Conservation (phyloP, 2,888 invertebrate species). For the Pristionchus entomophagus region DNA sequence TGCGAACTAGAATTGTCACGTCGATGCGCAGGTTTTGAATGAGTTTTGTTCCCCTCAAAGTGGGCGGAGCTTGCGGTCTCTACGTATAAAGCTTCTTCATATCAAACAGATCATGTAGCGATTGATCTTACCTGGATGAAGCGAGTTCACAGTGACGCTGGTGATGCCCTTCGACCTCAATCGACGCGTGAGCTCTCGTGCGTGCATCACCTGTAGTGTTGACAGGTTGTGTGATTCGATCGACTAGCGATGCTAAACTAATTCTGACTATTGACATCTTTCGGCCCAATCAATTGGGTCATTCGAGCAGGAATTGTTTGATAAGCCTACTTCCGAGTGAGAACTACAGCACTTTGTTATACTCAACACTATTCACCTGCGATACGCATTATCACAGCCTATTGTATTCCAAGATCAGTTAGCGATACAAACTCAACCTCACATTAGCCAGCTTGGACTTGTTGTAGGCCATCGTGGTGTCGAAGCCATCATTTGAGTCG, state of each 20-base stretch:
- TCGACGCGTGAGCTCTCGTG: conserved; percentile 65
- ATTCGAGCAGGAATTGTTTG: too few species aligned
- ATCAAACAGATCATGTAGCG: not conserved
- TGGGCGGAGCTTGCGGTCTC: too few species aligned
- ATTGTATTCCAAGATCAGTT: not conserved
- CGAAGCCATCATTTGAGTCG: not conserved
- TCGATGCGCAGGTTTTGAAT: too few species aligned
- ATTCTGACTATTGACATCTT: too few species aligned
- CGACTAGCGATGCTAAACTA: too few species aligned
- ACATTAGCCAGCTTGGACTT: conserved; percentile 73
- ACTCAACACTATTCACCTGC: too few species aligned
- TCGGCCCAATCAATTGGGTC: too few species aligned
- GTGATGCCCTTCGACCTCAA: conserved; percentile 63
- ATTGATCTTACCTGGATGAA: conserved; percentile 86
- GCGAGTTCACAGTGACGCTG: conserved; percentile 81
- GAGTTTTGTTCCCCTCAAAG: too few species aligned
- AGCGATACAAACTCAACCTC: not conserved
- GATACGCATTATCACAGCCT: not conserved
- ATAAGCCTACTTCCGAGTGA: too few species aligned
- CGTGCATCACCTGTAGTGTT: conserved; percentile 73
- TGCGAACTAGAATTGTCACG: too few species aligned
- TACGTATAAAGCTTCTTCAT: too few species aligned
- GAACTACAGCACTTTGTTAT: not conserved
- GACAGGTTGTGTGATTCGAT: too few species aligned
- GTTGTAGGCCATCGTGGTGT: conserved; percentile 49